These are phyloP conservation scores for Kryphioiulus occultus DNA, from an alignment of 2,888 invertebrate species.

Conservation along the genomic window DNA sequence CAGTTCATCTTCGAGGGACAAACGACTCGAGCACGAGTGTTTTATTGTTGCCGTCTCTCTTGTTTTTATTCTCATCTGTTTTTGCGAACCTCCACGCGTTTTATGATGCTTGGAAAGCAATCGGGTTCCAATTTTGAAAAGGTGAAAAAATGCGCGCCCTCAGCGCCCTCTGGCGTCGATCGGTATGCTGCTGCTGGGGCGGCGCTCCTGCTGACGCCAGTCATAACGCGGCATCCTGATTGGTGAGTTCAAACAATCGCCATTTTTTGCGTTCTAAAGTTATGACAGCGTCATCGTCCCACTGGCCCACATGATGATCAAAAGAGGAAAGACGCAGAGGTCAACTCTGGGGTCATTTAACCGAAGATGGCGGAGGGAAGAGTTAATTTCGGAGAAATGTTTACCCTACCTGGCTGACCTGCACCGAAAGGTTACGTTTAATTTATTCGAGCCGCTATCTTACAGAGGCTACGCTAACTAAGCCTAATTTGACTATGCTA, in stretches of 20 bases:
- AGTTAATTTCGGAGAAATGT: conserved; percentile 6
- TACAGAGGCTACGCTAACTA: neutral
- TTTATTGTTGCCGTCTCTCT: neutral
- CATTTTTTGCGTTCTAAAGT: neutral
- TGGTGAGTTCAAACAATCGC: neutral
- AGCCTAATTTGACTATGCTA: neutral
- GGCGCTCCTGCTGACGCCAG: neutral
- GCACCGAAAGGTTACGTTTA: neutral
- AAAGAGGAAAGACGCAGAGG: neutral
- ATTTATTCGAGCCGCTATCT: neutral
- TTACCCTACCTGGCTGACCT: neutral
- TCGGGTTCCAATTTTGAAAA: neutral
- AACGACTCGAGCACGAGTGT: conserved; percentile 8
- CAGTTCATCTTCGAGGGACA: conserved; percentile 15
- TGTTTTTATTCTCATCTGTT: conserved; percentile 23
- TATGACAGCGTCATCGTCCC: neutral
- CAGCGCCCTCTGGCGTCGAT: neutral
- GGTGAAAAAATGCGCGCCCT: neutral
- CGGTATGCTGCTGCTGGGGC: neutral
- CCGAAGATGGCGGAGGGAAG: conserved; percentile 7
- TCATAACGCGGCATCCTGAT: neutral
- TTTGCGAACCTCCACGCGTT: conserved; percentile 2
- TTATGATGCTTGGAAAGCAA: conserved; percentile 6
- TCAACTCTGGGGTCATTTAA: conserved; percentile 16
- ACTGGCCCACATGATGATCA: conserved; percentile 15